A percentile compares a stretch with the other conserved stretches of the same genome.
phyloP scores from a whole-genome alignment of 1,140 invertebrate genomes.

The Melitaea cinxia region DNA sequence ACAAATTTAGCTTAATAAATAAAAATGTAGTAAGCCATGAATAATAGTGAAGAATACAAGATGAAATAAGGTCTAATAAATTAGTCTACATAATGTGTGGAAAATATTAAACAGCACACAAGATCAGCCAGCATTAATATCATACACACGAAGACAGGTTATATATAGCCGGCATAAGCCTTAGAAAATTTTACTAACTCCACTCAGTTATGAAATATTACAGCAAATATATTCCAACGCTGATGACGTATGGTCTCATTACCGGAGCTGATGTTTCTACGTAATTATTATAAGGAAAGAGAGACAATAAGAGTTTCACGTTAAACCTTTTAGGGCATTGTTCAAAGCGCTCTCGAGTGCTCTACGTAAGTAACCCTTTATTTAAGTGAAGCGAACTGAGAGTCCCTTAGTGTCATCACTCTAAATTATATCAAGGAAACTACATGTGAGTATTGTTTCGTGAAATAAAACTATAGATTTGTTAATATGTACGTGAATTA shows the following conservation, averaged over 20 bases:
- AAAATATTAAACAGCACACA: not conserved
- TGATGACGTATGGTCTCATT: conserved; percentile 36
- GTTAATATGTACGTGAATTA: no score
- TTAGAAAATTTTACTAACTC: conserved; percentile 25
- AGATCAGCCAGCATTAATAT: not conserved
- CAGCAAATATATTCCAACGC: conserved; percentile 29
- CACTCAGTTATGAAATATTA: conserved; percentile 35
- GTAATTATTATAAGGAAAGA: conserved; percentile 28
- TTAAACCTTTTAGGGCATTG: not conserved
- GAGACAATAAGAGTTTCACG: not conserved
- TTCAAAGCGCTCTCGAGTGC: no score
- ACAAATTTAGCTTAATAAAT: no score
- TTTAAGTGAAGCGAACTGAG: no score
- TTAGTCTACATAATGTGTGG: not conserved
- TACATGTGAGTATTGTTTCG: no score
- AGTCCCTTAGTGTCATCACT: no score
- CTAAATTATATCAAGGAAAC: no score
- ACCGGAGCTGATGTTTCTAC: conserved; percentile 26
- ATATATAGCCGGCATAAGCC: conserved; percentile 34
- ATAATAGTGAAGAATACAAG: not conserved
- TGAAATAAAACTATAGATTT: no score
- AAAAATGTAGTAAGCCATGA: not conserved
- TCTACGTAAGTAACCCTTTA: no score
- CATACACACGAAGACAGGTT: conserved; percentile 21
- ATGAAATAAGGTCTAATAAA: not conserved